phyloP scores from a whole-genome alignment of 2,113 vertebrate genomes.

The Chaetura pelagica region DNA sequence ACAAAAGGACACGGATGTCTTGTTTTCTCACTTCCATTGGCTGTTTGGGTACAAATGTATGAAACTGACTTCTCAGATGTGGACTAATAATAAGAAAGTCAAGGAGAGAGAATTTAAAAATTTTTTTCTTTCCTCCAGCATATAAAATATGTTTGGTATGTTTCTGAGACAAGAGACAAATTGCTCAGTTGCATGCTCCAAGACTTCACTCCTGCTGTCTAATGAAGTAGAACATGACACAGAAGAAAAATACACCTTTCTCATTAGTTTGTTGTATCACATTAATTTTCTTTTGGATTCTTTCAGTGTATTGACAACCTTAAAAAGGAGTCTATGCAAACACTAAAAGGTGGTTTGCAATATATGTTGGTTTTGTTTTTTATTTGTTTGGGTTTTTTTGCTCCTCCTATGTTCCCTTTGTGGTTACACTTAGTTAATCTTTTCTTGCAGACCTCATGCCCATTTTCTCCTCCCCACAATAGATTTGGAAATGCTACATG shows the following conservation, averaged over 20 bases:
- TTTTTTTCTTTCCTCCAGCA: neutral
- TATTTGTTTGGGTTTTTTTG: neutral
- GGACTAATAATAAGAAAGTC: neutral
- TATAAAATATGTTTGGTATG: slow-evolving; percentile 16
- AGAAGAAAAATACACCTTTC: slow-evolving; percentile 48
- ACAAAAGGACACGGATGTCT: neutral
- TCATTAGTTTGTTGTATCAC: neutral
- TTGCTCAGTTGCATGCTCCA: slow-evolving; percentile 3
- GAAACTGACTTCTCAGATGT: neutral
- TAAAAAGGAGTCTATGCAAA: neutral
- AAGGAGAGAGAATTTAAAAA: neutral
- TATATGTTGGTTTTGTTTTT: neutral
- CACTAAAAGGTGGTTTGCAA: neutral
- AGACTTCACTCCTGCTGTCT: slow-evolving; percentile 31
- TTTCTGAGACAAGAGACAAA: slow-evolving; percentile 48
- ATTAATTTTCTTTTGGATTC: slow-evolving; percentile 33
- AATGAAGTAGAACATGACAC: slow-evolving; percentile 39
- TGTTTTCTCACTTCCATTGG: neutral
- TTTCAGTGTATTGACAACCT: neutral
- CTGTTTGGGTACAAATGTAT: neutral
- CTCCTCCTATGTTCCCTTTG: neutral
- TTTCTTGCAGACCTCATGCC: neutral
- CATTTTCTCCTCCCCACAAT: neutral
- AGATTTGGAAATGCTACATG: neutral
- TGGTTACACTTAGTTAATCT: neutral